Base-by-base conservation (phyloP, 2,888 invertebrate species). In the Furcula furcula region DNA sequence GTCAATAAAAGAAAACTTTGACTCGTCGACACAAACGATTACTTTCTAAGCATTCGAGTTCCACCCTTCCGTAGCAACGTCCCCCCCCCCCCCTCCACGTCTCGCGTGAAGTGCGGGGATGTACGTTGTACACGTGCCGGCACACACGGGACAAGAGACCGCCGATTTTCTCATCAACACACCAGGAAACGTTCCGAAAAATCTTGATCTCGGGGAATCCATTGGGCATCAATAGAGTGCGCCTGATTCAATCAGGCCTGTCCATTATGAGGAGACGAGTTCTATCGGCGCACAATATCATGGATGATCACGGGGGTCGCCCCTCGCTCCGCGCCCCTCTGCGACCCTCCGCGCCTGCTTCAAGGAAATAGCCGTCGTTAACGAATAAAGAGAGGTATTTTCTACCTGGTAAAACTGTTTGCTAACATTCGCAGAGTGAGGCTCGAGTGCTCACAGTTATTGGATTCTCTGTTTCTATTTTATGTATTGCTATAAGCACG, bases 231-330 rank as follows among this genome's bases (percentile, higher is more conserved):
- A 80, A 78, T 75, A 66, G 75, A 64, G 65, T 55, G 65, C 66
- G 57, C 65, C 66, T 71, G 75, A 79, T 80, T 75, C 75, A 77
- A 80, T 80, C 79, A 74, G 53, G 58, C 49, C 65, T 39, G 71
- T 67, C 79, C 73, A 79, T 81, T 79, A 77, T 68, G 62, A 63
- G 40, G 58, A 59, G 71, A 65, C 68, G 71, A 70, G 71, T 58
- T 69, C 59, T 70, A 70, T 65, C 52, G 63, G 49, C 50, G 62
- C 58, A 65, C 74, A 72, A 76, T 77, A 70, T 68, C 57, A 63
- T 51, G 60, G 69, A 63, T 71, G 67, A 70, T 72, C 66, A 47
- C 59, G 46, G 50, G 46, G 59, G 57, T 36, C 40, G 39, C 40
- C 43, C 19, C 35, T 38, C 21, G 28, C 29, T 30, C 35, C 40